These are phyloP conservation scores for Tanypteryx hageni DNA, from an alignment of 2,888 invertebrate species.

Conservation along the genomic window DNA sequence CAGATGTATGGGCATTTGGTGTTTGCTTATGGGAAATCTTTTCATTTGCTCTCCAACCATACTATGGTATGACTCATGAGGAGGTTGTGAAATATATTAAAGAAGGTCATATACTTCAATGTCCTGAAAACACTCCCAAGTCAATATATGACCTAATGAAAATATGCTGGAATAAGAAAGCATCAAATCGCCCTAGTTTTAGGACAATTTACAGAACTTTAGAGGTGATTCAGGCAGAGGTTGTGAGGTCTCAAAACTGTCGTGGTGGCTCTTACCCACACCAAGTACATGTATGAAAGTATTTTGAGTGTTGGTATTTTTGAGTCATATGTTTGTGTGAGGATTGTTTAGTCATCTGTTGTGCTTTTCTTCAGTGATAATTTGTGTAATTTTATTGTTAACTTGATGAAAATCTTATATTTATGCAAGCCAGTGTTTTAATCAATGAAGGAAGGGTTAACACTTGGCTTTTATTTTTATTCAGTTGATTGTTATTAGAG, in stretches of 20 bases:
- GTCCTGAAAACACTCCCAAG: constrained; percentile 93
- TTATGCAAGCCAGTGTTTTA: background rate
- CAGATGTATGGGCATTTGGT: constrained; percentile 98
- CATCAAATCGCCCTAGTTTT: constrained; percentile 91
- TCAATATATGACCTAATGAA: constrained; percentile 95
- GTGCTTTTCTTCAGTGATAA: constrained; percentile 9
- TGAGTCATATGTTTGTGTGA: constrained; percentile 49
- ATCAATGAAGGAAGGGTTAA: background rate
- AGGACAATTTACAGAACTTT: constrained; percentile 87
- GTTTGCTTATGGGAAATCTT: constrained; percentile 98
- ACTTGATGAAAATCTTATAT: background rate
- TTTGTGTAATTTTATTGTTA: constrained; percentile 39
- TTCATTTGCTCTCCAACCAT: constrained; percentile 96
- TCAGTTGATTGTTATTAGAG: background rate
- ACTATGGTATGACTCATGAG: constrained; percentile 98
- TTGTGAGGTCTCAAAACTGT: constrained; percentile 70
- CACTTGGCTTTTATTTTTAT: background rate
- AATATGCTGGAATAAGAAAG: constrained; percentile 94
- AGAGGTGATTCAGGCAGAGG: constrained; percentile 80
- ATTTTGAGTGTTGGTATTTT: constrained; percentile 26
- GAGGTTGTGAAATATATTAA: constrained; percentile 97
- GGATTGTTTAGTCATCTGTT: background rate
- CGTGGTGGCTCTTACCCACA: constrained; percentile 66
- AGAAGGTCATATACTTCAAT: constrained; percentile 92
- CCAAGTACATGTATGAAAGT: constrained; percentile 67